Conservation (phyloP, 1,140 invertebrate species). For the Goniozus legneri region DNA sequence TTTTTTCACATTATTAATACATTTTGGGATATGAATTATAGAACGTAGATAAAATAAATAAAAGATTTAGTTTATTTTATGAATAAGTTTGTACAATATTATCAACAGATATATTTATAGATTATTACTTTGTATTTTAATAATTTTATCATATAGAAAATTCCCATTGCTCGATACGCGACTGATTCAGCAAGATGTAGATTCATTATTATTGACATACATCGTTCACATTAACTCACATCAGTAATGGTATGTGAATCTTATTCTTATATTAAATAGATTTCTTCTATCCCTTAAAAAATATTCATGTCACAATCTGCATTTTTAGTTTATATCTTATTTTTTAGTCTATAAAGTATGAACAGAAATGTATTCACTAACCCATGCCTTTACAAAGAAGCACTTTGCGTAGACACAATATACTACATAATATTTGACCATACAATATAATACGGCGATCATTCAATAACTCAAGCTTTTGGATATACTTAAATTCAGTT, state of each 20-base stretch:
- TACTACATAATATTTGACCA: no score
- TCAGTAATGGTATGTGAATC: slow-evolving; percentile 23
- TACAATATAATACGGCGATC: no score
- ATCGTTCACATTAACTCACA: slow-evolving; percentile 23
- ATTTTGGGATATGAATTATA: no score
- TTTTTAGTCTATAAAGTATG: not conserved
- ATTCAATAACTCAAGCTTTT: slow-evolving; percentile 14
- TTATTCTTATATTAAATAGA: slow-evolving; percentile 30
- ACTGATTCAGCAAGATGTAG: not conserved
- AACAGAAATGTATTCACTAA: slow-evolving; percentile 4
- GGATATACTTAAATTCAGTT: not conserved
- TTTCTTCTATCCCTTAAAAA: slow-evolving; percentile 34
- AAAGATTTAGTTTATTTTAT: slow-evolving; percentile 39
- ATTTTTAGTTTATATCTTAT: slow-evolving; percentile 5
- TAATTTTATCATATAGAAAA: not conserved
- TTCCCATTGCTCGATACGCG: not conserved
- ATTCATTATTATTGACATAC: slow-evolving; percentile 1
- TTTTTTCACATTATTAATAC: slow-evolving; percentile 2
- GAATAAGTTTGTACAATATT: slow-evolving; percentile 40
- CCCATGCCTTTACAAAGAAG: slow-evolving; percentile 15
- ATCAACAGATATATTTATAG: slow-evolving; percentile 36
- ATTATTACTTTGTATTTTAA: not conserved
- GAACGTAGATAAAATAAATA: no score
- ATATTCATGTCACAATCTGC: slow-evolving; percentile 20
- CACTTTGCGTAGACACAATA: no score